A percentile compares a stretch with the other conserved stretches of the same genome.
Evolutionary conservation across 2,888 invertebrate species (phyloP).

Genomic region (Diploptera punctata): DNA sequence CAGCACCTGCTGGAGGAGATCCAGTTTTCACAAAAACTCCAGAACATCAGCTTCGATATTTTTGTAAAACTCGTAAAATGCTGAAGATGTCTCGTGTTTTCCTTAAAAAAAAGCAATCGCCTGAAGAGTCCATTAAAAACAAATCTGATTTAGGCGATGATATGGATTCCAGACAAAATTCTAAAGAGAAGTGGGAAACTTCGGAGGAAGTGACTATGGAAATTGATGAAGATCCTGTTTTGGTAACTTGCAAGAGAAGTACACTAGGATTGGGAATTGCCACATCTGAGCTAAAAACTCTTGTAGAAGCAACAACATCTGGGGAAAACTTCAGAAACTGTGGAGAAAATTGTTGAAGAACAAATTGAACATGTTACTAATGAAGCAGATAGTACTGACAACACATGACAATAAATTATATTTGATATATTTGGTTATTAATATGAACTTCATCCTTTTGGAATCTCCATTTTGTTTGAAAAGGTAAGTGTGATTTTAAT

Average conservation of each 20-base stretch:
- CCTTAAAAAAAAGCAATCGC: slow-evolving; percentile 53
- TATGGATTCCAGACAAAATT: not conserved
- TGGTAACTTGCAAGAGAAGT: too few relatives aligned
- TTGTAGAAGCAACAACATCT: not conserved
- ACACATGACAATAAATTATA: too few relatives aligned
- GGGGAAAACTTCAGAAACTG: too few relatives aligned
- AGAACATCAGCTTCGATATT: slow-evolving; percentile 65
- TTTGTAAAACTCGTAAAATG: slow-evolving; percentile 69
- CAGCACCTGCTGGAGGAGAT: slow-evolving; percentile 54
- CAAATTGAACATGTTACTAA: not conserved
- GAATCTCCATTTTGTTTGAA: too few relatives aligned
- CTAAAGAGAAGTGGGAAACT: not conserved
- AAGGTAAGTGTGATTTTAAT: too few relatives aligned
- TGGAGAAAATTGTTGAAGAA: not conserved
- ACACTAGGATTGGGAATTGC: too few relatives aligned
- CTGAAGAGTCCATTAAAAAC: not conserved
- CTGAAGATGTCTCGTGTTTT: slow-evolving; percentile 73
- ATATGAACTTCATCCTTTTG: too few relatives aligned
- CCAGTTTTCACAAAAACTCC: slow-evolving; percentile 51
- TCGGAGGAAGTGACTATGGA: not conserved
- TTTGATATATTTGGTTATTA: too few relatives aligned
- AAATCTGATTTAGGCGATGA: not conserved
- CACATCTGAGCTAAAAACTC: too few relatives aligned
- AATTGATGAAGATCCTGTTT: not conserved
- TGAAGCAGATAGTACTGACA: not conserved